A percentile compares a stretch with the other conserved stretches of the same genome.
Evolutionary conservation across 2,888 invertebrate genomes (phyloP).

Genomic region (Ornithoptera priamus): DNA sequence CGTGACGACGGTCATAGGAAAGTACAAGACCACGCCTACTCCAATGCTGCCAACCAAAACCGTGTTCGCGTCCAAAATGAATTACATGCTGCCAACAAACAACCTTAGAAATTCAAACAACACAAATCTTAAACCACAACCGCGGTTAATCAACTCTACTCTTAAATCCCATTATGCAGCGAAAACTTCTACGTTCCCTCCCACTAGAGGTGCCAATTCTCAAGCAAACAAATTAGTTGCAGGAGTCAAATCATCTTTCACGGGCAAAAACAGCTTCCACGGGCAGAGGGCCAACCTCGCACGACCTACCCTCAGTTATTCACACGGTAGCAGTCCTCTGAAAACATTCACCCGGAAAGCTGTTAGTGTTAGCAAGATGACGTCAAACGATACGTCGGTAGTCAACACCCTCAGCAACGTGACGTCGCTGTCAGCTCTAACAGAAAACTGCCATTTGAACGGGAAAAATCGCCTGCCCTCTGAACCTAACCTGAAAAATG

Average conservation of each 20-base stretch:
- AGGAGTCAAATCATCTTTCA: conserved; percentile 57
- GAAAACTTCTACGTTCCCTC: conserved; percentile 73
- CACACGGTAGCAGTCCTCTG: conserved; percentile 61
- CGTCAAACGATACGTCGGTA: conserved; percentile 49
- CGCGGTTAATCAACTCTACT: conserved; percentile 53
- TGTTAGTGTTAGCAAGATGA: conserved; percentile 49
- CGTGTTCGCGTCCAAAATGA: conserved; percentile 65
- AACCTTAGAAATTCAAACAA: conserved; percentile 67
- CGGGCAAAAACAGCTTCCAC: conserved; percentile 66
- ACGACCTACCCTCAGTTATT: conserved; percentile 57
- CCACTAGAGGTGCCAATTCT: conserved; percentile 69
- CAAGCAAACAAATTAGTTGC: conserved; percentile 54
- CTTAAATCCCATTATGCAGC: conserved; percentile 64
- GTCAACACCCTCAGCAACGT: conserved; percentile 58
- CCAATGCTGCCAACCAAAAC: conserved; percentile 70
- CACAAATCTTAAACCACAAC: conserved; percentile 65
- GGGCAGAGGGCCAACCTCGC: conserved; percentile 72
- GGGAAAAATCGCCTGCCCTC: conserved; percentile 69
- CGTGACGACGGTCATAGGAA: conserved; percentile 69
- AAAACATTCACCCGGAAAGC: conserved; percentile 68
- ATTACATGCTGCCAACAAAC: conserved; percentile 74
- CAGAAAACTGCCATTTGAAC: conserved; percentile 73
- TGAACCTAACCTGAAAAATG: conserved; percentile 63
- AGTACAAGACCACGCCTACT: conserved; percentile 69
- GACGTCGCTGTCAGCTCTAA: conserved; percentile 66